Evolutionary conservation across 2,888 invertebrate species (phyloP), one percentile per base, ranked within the genome.

Genomic region (Eristalis intricaria): DNA sequence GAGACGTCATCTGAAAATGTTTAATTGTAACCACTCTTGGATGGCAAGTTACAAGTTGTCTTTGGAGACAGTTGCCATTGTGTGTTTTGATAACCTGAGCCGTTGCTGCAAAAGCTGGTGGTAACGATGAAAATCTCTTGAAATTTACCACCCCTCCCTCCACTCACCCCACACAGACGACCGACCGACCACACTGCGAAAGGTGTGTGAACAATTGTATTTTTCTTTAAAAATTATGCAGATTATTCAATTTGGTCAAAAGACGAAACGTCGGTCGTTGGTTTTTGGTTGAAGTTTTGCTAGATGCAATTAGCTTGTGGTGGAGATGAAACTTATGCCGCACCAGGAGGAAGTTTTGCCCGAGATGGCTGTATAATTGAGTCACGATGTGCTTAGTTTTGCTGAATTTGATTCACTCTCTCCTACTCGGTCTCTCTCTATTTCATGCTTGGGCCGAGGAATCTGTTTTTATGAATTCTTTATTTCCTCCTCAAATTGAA

Each of bases 221-320:
- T 75, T 56, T 75, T 58, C 75, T 61, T 32, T 10, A 13, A 38
- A 68, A 70, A 86, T 83, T 86, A 86, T 86, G 78, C 78, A 80
- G 87, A 87, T 84, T 87, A 87, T 80, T 79, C 75, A 84, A 84
- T 87, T 83, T 78, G 73, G 66, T 40, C 50, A 60, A 58, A 74
- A 60, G 60, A 83, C 70, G 74, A 86, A 75, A 66, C 65, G 69
- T 81, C 43, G 32, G 38, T 73, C 61, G 38, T 66, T 63, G 50
- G 61, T 69, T 77, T 56, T 70, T 75, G 58, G 71, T 19, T 40
- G 40, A 80, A 80, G 84, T 84, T 87, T 79, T 63, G 58, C 38
- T 84, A 73, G 75, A 87, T 84, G 84, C 87, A 87, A 87, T 87
- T 87, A 87, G 87, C 78, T 87, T 76, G 87, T 82, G 82, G 82